Percentiles rank a stretch among this genome's conserved stretches.
Evolutionary conservation across 2,113 vertebrate genomes (phyloP).

Genomic region (Lepus americanus): DNA sequence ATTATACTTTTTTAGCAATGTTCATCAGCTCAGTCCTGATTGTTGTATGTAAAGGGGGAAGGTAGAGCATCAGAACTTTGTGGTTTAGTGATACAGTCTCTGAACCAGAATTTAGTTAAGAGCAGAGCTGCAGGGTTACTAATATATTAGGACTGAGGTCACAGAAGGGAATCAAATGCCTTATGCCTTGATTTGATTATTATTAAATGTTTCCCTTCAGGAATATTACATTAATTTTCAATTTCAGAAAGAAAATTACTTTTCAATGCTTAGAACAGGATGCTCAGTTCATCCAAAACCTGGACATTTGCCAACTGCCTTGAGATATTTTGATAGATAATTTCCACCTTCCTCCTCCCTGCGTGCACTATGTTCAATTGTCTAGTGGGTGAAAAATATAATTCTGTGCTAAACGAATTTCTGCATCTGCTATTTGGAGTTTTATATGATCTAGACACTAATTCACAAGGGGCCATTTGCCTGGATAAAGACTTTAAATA

Average conservation of each 20-base stretch:
- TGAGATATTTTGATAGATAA: conserved; percentile 58
- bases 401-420: conserved; percentile 70
- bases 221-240: conserved; percentile 79
- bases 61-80: not conserved
- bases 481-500: conserved; percentile 46
- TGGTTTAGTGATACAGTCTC: conserved; percentile 8
- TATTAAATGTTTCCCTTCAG: conserved; percentile 81
- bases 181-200: conserved; percentile 67
- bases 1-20: not conserved
- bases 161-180: conserved; percentile 68
- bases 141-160: conserved; percentile 52
- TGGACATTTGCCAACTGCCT: conserved; percentile 70
- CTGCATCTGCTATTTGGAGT: conserved; percentile 41
- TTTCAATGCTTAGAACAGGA: conserved; percentile 69
- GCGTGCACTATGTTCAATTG: conserved; percentile 29
- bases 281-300: conserved; percentile 49
- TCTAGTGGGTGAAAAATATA: conserved; percentile 59
- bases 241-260: conserved; percentile 83
- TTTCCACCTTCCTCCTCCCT: not conserved
- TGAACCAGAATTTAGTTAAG: conserved; percentile 30
- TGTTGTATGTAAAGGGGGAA: not conserved
- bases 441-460: conserved; percentile 4
- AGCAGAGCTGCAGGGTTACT: conserved; percentile 12
- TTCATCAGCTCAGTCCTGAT: not conserved
- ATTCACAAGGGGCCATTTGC: not conserved